Evolutionary conservation across 2,797 vertebrate genomes (phyloP), one percentile per base, ranked within the genome.

Genomic region (Astyanax mexicanus): DNA sequence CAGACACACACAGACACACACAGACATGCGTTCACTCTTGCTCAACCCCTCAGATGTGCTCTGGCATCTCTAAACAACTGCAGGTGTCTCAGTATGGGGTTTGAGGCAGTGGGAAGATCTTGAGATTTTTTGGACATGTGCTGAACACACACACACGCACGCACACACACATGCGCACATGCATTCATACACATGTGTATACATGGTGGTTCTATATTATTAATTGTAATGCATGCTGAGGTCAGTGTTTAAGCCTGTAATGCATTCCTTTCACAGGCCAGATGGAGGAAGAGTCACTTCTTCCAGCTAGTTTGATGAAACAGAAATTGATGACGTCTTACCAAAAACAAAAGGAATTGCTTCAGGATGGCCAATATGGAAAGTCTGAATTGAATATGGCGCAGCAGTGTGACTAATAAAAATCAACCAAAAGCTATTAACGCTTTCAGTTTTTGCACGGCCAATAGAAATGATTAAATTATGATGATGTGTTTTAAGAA

Each of bases 31-130:
- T 23, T 38, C 25, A 9, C 21, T 9, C 19, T 73, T 62, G 19
- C 37, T 55, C 57, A 69, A 69, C 37, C 37, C 35, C 15, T 65
- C 40, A 45, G 61, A 65, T 35, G 54, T 37, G 42, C 55, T 38
- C 15, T 49, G 54, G 66, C 23, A 35, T 65, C 57, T 38, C 45
- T 62, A 78, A 78, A 42, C 72, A 75, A 15, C 68, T 75, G 47
- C 75, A 81, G 67, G 80, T 75, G 68, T 4, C 72, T 75, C 61
- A 38, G 61, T 67, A 57, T 52, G 74, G 35, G 54, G 67, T 47
- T 61, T 44, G 49, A 74, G 70, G 81, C 58, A 17, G 62, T 60
- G 40, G 57, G 60, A 81, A 55, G 57, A 19, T 73, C 32, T 40
- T 49, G 19, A 49, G 40, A 57, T 49, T 40, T 55, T n/a, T 72